A percentile compares a stretch with the other conserved stretches of the same genome.
Conservation (phyloP, 2,888 invertebrate genomes). For the Lathronympha strigana region DNA sequence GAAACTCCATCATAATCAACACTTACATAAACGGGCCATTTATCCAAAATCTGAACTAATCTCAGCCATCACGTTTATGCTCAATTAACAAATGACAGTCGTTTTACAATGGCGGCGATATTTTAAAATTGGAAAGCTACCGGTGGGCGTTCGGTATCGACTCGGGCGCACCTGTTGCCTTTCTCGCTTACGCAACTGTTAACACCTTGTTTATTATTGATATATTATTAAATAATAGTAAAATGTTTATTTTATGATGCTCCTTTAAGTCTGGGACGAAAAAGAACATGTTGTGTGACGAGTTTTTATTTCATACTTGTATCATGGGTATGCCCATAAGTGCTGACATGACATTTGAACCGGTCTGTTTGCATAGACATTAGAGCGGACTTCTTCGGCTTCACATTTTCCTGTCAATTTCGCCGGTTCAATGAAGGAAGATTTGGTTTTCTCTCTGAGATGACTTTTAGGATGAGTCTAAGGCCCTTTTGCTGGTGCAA, state of each 20-base stretch:
- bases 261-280: background rate
- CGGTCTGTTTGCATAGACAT: too few relatives aligned
- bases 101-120: conserved; percentile 39
- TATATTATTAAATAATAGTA: conserved; percentile 26
- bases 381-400: too few relatives aligned
- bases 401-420: too few relatives aligned
- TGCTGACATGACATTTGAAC: background rate
- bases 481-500: too few relatives aligned
- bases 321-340: background rate
- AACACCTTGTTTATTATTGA: conserved; percentile 35
- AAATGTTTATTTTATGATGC: conserved; percentile 19
- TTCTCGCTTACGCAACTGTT: conserved; percentile 45
- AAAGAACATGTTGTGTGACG: background rate
- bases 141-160: conserved; percentile 32
- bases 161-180: conserved; percentile 47
- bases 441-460: too few relatives aligned
- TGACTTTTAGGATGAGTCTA: too few relatives aligned
- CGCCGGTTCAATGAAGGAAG: too few relatives aligned
- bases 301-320: background rate
- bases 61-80: background rate
- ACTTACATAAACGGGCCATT: conserved; percentile 22
- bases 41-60: conserved; percentile 11
- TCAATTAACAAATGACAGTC: conserved; percentile 37
- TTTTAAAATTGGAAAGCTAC: conserved; percentile 47
- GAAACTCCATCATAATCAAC: background rate